These are phyloP conservation scores for Seriola quinqueradiata DNA, from an alignment of 2,113 vertebrate genomes.

Conservation along the genomic window DNA sequence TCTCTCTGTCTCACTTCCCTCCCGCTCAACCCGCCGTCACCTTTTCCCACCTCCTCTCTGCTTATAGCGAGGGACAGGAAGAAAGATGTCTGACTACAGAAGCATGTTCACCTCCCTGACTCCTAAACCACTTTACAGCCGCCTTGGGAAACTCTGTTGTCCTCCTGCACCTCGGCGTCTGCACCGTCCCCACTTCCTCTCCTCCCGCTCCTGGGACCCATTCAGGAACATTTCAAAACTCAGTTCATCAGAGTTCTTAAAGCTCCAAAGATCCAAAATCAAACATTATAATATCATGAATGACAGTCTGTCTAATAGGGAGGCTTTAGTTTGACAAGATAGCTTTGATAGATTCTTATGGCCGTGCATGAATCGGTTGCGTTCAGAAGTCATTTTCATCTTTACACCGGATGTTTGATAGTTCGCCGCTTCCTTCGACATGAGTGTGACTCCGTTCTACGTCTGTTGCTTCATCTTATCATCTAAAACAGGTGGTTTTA, in stretches of 20 bases:
- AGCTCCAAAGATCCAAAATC: neutral
- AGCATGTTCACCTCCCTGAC: conserved; percentile 36
- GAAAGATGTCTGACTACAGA: conserved; percentile 42
- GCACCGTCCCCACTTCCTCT: neutral
- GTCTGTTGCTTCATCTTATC: neutral
- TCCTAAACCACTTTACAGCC: conserved; percentile 54
- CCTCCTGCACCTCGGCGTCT: conserved; percentile 6
- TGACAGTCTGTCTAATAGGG: neutral
- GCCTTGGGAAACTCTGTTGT: conserved; percentile 33
- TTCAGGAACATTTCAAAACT: neutral
- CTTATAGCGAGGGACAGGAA: conserved; percentile 30
- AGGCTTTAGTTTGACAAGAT: too few species aligned
- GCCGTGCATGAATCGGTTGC: too few species aligned
- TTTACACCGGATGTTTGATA: too few species aligned
- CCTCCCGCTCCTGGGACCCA: neutral
- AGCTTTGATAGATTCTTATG: too few species aligned
- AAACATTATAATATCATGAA: neutral
- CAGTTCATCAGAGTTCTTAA: neutral
- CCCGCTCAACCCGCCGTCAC: neutral
- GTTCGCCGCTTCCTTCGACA: neutral
- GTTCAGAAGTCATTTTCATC: neutral
- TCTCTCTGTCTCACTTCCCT: neutral
- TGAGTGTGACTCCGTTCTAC: neutral
- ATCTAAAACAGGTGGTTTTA: neutral
- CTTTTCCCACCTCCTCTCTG: conserved; percentile 3